Conservation (phyloP, 1,140 invertebrate species). For the Colletes gigas region DNA sequence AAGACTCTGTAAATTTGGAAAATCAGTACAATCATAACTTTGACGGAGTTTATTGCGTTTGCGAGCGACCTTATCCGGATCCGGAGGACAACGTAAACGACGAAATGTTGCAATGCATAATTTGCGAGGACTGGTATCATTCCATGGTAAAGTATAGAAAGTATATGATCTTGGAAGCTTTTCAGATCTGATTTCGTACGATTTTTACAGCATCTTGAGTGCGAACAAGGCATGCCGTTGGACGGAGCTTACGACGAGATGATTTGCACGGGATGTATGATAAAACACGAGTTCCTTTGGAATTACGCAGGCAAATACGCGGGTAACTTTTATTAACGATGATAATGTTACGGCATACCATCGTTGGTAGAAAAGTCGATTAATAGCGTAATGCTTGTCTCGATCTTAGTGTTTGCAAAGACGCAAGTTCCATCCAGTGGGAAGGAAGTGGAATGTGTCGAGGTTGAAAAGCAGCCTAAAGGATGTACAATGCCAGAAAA, state of each 20-base stretch:
- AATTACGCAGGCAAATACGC: constrained; percentile 83
- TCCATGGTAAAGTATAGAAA: constrained; percentile 79
- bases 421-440: constrained; percentile 48
- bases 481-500: constrained; percentile 72
- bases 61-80: constrained; percentile 97
- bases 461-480: constrained; percentile 41
- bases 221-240: constrained; percentile 81
- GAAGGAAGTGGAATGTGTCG: constrained; percentile 39
- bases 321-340: constrained; percentile 56
- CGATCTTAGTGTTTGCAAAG: constrained; percentile 14
- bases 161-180: background rate
- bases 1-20: constrained; percentile 85
- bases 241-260: constrained; percentile 89
- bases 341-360: background rate
- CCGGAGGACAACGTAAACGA: constrained; percentile 89
- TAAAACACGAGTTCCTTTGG: constrained; percentile 88
- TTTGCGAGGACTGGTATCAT: constrained; percentile 99
- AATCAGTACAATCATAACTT: constrained; percentile 99
- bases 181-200: background rate
- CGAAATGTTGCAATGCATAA: constrained; percentile 97
- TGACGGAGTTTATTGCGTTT: constrained; percentile 94
- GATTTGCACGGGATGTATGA: constrained; percentile 89
- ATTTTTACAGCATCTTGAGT: constrained; percentile 85
- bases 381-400: background rate
- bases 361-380: background rate